A percentile compares a stretch with the other conserved stretches of the same genome.
Evolutionary conservation across 2,113 vertebrate species (phyloP).

Genomic region (Chiloscyllium plagiosum): DNA sequence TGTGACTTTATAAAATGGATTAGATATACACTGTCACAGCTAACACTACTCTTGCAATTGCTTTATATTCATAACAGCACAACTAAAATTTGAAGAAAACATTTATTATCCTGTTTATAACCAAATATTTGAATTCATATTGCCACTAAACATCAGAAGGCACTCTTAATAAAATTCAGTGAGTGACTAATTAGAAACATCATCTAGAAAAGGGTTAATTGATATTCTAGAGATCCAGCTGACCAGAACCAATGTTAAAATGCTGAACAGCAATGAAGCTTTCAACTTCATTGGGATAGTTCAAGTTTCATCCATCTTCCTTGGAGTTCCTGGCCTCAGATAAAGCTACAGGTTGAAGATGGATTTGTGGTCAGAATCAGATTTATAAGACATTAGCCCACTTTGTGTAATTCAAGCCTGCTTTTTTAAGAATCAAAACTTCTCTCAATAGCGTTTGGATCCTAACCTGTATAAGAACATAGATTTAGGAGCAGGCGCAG

Average conservation of each 20-base stretch:
- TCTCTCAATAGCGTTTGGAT: neutral
- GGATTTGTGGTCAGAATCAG: too few relatives aligned
- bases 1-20: neutral
- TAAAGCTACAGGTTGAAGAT: too few relatives aligned
- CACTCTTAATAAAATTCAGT: neutral
- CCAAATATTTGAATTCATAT: too few relatives aligned
- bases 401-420: too few relatives aligned
- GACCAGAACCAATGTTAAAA: too few relatives aligned
- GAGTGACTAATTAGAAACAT: neutral
- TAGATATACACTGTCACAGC: neutral
- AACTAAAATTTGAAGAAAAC: neutral
- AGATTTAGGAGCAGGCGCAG: too few relatives aligned
- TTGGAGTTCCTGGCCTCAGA: too few relatives aligned
- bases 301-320: too few relatives aligned
- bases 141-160: neutral
- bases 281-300: too few relatives aligned
- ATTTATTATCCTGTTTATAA: neutral
- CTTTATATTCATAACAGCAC: neutral
- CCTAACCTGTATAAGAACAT: neutral
- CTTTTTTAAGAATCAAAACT: neutral
- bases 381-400: too few relatives aligned
- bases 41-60: neutral
- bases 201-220: neutral
- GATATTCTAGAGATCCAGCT: too few relatives aligned
- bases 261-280: too few relatives aligned